phyloP scores from a whole-genome alignment of 2,113 vertebrate genomes.

The Rhinoderma darwinii region DNA sequence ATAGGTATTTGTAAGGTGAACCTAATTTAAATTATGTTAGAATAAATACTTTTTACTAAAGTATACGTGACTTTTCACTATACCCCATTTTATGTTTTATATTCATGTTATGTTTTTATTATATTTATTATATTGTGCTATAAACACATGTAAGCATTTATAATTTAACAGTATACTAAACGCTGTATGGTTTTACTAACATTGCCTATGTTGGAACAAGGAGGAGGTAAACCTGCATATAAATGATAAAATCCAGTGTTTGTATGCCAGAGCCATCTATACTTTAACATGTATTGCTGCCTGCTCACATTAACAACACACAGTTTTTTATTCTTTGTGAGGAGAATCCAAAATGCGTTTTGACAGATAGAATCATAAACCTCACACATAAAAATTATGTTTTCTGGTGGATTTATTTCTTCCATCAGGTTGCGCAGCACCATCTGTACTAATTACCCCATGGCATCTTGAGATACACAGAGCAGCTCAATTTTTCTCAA shows the following conservation, averaged over 20 bases:
- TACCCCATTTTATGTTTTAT: no score
- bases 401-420: conserved; percentile 51
- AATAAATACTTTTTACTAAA: neutral
- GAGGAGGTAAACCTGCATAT: neutral
- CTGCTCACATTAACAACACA: conserved; percentile 10
- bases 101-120: neutral
- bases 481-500: conserved; percentile 40
- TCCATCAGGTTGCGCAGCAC: conserved; percentile 45
- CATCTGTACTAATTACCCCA: conserved; percentile 58
- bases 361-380: neutral
- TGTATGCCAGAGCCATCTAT: neutral
- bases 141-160: neutral
- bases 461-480: conserved; percentile 45
- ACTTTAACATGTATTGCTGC: neutral
- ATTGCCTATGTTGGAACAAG: neutral
- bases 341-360: neutral
- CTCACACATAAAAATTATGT: conserved; percentile 32
- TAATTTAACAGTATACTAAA: neutral
- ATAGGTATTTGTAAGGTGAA: no score
- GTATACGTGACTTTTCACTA: neutral
- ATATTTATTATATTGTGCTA: neutral
- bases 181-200: neutral
- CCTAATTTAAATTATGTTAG: no score
- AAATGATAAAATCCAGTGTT: neutral
- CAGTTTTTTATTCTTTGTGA: neutral